Conservation (phyloP, 2,113 vertebrate genomes). For the Peromyscus californicus region DNA sequence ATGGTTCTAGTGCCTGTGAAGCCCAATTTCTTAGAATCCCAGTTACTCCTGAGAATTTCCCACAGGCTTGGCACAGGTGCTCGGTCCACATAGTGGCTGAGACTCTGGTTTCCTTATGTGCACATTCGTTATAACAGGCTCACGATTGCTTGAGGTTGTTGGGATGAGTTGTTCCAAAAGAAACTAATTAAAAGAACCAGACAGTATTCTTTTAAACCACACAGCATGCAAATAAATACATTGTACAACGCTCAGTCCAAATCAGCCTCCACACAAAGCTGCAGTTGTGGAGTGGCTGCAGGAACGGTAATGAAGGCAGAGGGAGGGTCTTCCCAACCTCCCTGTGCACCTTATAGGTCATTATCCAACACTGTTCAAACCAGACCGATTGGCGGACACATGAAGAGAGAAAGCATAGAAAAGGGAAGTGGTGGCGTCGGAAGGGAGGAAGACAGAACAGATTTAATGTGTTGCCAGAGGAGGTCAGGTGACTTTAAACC, state of each 20-base stretch:
- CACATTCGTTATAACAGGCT: neutral
- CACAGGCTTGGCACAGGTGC: neutral
- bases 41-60: neutral
- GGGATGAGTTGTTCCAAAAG: constrained; percentile 16
- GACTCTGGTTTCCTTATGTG: neutral
- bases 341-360: neutral
- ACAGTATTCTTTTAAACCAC: neutral
- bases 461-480: neutral
- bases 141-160: neutral
- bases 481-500: neutral
- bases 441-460: neutral
- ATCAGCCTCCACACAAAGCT: neutral
- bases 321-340: neutral
- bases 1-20: neutral
- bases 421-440: too few relatives aligned
- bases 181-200: constrained; percentile 25
- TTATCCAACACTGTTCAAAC: neutral
- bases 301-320: too few relatives aligned
- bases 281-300: neutral
- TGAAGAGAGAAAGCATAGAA: neutral
- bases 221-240: neutral
- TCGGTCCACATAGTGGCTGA: neutral
- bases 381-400: neutral
- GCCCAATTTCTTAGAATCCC: neutral
- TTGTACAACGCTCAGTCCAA: neutral